phyloP scores from a whole-genome alignment of 2,888 invertebrate genomes.

The Diarsia dahlii region DNA sequence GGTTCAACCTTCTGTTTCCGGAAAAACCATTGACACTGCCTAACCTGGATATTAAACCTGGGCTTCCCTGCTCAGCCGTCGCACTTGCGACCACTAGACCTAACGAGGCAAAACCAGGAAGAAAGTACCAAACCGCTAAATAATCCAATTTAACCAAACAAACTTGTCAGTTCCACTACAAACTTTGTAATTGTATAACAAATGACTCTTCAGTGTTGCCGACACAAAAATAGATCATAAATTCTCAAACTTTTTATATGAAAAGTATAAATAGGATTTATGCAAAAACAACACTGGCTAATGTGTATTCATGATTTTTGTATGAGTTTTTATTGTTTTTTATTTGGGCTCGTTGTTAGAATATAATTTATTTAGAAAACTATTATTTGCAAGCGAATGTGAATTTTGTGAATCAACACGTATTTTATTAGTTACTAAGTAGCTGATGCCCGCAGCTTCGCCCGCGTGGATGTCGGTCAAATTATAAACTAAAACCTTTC shows the following conservation, averaged over 20 bases:
- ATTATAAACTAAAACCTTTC: no score
- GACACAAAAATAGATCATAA: constrained; percentile 48
- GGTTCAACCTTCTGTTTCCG: no score
- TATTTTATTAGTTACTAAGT: no score
- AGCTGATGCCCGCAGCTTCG: no score
- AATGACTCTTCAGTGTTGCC: constrained; percentile 48
- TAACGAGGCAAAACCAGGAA: neutral
- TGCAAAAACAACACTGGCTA: constrained; percentile 40
- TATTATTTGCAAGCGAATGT: neutral
- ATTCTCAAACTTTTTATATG: constrained; percentile 53
- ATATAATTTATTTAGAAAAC: neutral
- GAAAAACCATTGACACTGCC: neutral
- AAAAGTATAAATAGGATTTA: constrained; percentile 55
- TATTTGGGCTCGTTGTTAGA: neutral
- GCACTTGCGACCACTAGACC: neutral
- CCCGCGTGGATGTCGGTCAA: no score
- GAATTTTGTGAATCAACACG: neutral
- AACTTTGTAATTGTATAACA: constrained; percentile 56
- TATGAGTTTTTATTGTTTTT: neutral
- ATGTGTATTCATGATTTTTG: constrained; percentile 22
- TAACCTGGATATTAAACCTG: neutral
- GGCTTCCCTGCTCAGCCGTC: neutral
- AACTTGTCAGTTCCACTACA: constrained; percentile 49
- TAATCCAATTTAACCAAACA: constrained; percentile 28
- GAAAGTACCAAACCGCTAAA: neutral